Evolutionary conservation across 2,888 invertebrate species (phyloP), one percentile per base, ranked within the genome.

Genomic region (Fragum sueziense): DNA sequence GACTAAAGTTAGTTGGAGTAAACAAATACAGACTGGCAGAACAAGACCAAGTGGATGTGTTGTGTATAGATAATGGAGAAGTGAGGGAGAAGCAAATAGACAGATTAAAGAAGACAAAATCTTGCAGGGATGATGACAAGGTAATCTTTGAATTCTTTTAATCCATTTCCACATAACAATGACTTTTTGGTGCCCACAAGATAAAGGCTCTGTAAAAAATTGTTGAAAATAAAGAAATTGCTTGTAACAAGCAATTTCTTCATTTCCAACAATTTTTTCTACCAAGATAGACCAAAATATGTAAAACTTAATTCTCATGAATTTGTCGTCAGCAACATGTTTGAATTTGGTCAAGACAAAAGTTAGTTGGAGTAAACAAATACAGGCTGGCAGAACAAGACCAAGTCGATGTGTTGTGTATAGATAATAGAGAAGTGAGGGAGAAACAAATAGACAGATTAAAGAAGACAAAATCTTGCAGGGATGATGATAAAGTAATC

Each of bases 381-480:
- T 94, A 95, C 89, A 79, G 92, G 47, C 91, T 95, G 77, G 94
- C 94, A 67, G 92, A 94, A 76, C 94, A 94, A 87, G 93, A 94
- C 47, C 89, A 89, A 6, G 92, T 95, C n/a, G 95, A 95, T 80
- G 95, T 95, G 17, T 91, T 94, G 34, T 92, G 93, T 70, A 94
- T 95, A 86, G 95, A 95, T 90, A 95, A 95, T 90, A 92, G 93
- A 9, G 91, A 90, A 82, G 95, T 95, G 17, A 89, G 94, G 62
- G 92, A 94, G 76, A 89, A 92, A 68, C 95, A 95, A 90, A 93
- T 94, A 57, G 93, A 91, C 4, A 94, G 94, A 85, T 82, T 95
- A 41, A 89, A 93, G 47, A 84, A 90, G 74, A 91, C 94, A 25
- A 90, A 91, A 74, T 89, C 85, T 11, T 89, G 89, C 1, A 90